These are phyloP conservation scores for Neoscelio sp. DNA, from an alignment of 2,888 invertebrate genomes.

Conservation along the genomic window DNA sequence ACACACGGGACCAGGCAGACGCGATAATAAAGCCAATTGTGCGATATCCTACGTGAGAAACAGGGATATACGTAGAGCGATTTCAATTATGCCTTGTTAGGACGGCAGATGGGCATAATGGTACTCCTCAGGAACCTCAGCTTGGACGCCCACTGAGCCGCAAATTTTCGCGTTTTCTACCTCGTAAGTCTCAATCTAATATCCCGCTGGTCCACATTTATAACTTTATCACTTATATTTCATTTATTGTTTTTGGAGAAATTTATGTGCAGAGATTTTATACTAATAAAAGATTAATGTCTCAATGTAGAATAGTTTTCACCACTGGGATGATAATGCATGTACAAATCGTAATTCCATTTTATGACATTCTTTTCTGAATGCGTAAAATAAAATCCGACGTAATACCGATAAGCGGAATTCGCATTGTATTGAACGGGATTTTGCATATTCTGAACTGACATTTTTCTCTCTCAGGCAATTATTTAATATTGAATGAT, in stretches of 20 bases:
- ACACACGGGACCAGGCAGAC: slow-evolving; percentile 51
- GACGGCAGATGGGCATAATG: slow-evolving; percentile 82
- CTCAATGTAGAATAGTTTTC: too few species aligned
- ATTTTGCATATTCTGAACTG: slow-evolving; percentile 5
- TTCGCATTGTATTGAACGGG: slow-evolving; percentile 9
- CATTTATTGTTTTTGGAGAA: slow-evolving; percentile 17
- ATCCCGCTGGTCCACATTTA: slow-evolving; percentile 40
- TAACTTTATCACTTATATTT: slow-evolving; percentile 36
- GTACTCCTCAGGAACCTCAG: slow-evolving; percentile 58
- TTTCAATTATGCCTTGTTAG: slow-evolving; percentile 83
- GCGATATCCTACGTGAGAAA: slow-evolving; percentile 67
- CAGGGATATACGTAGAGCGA: slow-evolving; percentile 74
- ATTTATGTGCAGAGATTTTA: background rate
- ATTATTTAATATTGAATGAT: slow-evolving; percentile 36
- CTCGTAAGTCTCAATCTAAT: slow-evolving; percentile 17
- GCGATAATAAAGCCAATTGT: slow-evolving; percentile 70
- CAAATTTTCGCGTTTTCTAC: slow-evolving; percentile 54
- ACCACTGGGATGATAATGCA: too few species aligned
- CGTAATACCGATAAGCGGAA: slow-evolving; percentile 11
- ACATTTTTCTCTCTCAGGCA: slow-evolving; percentile 14
- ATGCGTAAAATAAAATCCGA: slow-evolving; percentile 4
- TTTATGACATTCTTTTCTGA: slow-evolving; percentile 1
- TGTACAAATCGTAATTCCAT: too few species aligned
- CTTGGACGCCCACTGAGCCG: slow-evolving; percentile 47
- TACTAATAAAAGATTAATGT: too few species aligned